These are phyloP conservation scores for Steromphala cineraria DNA, from an alignment of 2,888 invertebrate species.

Conservation along the genomic window DNA sequence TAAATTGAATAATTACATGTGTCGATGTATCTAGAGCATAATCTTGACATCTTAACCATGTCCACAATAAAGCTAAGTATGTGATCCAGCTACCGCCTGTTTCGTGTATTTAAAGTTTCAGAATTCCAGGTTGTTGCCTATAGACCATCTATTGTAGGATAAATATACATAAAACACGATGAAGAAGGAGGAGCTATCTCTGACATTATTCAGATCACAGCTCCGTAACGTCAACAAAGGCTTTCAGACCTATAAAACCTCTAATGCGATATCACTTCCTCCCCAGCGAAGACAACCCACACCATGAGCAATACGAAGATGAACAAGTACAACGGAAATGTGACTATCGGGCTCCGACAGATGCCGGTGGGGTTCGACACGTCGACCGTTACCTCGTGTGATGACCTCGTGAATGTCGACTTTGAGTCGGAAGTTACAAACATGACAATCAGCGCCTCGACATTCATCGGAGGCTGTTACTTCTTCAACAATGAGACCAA, in stretches of 20 bases:
- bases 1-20: too few species aligned
- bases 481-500: constrained; percentile 64
- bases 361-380: constrained; percentile 52
- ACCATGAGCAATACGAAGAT: constrained; percentile 58
- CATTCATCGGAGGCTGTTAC: constrained; percentile 73
- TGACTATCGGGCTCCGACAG: constrained; percentile 71
- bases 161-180: too few species aligned
- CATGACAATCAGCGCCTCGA: constrained; percentile 69
- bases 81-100: too few species aligned
- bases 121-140: too few species aligned
- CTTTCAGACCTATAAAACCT: not conserved
- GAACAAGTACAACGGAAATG: constrained; percentile 60
- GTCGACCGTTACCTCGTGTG: constrained; percentile 54
- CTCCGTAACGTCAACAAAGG: too few species aligned
- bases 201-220: too few species aligned
- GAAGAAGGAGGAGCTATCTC: too few species aligned
- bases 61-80: too few species aligned
- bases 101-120: too few species aligned
- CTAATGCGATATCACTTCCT: not conserved
- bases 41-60: too few species aligned
- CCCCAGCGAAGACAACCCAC: constrained; percentile 52
- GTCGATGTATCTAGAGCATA: too few species aligned
- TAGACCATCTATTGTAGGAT: too few species aligned
- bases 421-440: constrained; percentile 59
- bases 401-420: constrained; percentile 47